phyloP scores from a whole-genome alignment of 2,797 vertebrate genomes.

The Anisognathus igniventris region DNA sequence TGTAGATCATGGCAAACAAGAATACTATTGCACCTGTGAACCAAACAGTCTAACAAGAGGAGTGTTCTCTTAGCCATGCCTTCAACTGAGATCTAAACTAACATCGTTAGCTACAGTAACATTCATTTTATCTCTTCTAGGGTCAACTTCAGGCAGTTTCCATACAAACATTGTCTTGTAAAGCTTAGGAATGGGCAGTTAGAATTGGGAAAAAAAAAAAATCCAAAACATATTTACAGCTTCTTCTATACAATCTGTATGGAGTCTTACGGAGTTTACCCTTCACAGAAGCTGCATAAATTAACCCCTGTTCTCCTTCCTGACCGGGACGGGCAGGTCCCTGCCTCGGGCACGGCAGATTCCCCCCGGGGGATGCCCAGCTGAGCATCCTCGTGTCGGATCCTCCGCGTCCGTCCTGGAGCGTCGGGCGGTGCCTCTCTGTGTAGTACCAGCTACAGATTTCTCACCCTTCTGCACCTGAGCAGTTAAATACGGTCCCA shows the following conservation, averaged over 20 bases:
- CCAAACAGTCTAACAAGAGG: conserved; percentile 57
- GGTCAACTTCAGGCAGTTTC: conserved; percentile 73
- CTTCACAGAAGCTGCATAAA: conserved; percentile 70
- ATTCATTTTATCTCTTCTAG: conserved; percentile 58
- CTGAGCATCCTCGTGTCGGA: conserved; percentile 16
- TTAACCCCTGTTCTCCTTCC: conserved; percentile 59
- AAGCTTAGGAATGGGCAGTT: conserved; percentile 36
- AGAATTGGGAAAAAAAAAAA: background rate
- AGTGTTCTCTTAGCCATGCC: conserved; percentile 68
- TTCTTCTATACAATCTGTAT: conserved; percentile 44
- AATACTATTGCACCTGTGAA: conserved; percentile 78
- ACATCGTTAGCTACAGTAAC: conserved; percentile 9
- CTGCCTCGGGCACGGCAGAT: background rate
- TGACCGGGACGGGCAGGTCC: background rate
- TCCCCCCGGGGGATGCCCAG: background rate
- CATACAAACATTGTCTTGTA: conserved; percentile 70
- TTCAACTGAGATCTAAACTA: conserved; percentile 53
- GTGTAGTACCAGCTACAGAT: conserved; percentile 76
- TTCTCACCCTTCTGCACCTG: background rate
- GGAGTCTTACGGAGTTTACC: conserved; percentile 14
- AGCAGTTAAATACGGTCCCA: background rate
- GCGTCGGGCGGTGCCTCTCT: conserved; percentile 17
- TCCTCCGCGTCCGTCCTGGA: background rate
- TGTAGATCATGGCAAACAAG: conserved; percentile 82
- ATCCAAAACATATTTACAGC: conserved; percentile 25